phyloP scores from a whole-genome alignment of 2,888 invertebrate species.

The Stramonita haemastoma region DNA sequence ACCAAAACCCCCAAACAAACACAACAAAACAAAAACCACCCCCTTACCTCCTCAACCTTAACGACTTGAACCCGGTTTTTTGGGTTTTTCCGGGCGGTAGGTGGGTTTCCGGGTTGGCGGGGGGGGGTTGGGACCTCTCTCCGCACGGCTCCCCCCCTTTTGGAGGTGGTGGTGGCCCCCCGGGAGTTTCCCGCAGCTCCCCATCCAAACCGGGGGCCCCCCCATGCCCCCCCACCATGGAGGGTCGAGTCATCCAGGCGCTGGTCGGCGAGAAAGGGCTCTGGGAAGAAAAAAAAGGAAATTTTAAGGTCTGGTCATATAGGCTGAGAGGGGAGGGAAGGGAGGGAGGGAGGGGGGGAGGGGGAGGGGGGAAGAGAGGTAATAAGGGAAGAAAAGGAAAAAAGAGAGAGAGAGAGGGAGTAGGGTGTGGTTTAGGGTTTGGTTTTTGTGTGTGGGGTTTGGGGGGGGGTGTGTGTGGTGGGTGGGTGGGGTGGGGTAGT shows the following conservation, averaged over 20 bases:
- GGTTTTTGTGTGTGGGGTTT: too few relatives aligned
- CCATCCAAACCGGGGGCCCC: conserved; percentile 58
- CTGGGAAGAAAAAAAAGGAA: neutral
- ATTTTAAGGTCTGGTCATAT: neutral
- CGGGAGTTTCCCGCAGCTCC: conserved; percentile 42
- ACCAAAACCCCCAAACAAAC: neutral
- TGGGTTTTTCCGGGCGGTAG: conserved; percentile 49
- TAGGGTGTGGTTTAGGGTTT: too few relatives aligned
- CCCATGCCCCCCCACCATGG: conserved; percentile 56
- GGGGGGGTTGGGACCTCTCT: conserved; percentile 14
- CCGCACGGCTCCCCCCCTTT: conserved; percentile 3
- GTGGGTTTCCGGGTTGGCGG: conserved; percentile 53
- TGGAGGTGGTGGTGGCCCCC: conserved; percentile 40
- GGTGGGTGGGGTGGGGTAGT: too few relatives aligned
- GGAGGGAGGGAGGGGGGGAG: neutral
- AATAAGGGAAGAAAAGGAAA: neutral
- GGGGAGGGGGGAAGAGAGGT: neutral
- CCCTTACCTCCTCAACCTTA: conserved; percentile 49
- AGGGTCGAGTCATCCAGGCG: conserved; percentile 44
- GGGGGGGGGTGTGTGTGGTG: too few relatives aligned
- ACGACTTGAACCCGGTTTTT: conserved; percentile 51
- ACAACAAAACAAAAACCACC: neutral
- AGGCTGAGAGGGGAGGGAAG: neutral
- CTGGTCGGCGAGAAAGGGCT: neutral
- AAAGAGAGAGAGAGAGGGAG: neutral